Evolutionary conservation across 2,888 invertebrate genomes (phyloP), one percentile per base, ranked within the genome.

Genomic region (Unio delphinus): DNA sequence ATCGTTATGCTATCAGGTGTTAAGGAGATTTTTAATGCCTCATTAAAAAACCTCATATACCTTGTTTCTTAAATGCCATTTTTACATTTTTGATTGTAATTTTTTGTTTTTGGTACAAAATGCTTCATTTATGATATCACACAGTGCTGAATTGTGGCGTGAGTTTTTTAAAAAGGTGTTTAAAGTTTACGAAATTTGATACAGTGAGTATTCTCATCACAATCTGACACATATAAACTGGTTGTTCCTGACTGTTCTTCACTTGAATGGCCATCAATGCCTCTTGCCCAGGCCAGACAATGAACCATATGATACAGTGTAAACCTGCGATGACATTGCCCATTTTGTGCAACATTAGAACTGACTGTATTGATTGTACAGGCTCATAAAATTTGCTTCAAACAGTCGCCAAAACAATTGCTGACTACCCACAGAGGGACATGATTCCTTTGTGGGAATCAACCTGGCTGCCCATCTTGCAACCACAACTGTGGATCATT

Each of bases 271-370:
- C n/a, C 56, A 26, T 73, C 63, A 73, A 73, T 73, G 56, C 66
- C 20, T 30, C 56, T 7, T 66, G 62, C 60, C 54, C 23, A 59
- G 28, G 18, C 15, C 17, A 54, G 65, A 69, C 69, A 64, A 73
- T 67, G 61, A 6, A 64, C 61, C 61, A 67, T 62, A 64, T 61
- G 67, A 67, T 11, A 58, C 64, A 67, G 64, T 67, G 57, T 69
- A 73, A 70, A 73, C 34, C 45, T 45, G 67, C 64, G 68, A 68
- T 67, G 67, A 73, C 70, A 65, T 65, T 67, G 69, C 64, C 65
- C 63, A 57, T 57, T 73, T 70, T 65, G 45, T 57, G 71, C 63
- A 61, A 74, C 67, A 74, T 64, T 68, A 71, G 74, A 71, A 74
- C 74, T 64, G 23, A 23, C 64, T 28, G 61, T 18, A 34, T 61